Base-by-base conservation (phyloP, 2,888 invertebrate species). In the Hetaerina titia region DNA sequence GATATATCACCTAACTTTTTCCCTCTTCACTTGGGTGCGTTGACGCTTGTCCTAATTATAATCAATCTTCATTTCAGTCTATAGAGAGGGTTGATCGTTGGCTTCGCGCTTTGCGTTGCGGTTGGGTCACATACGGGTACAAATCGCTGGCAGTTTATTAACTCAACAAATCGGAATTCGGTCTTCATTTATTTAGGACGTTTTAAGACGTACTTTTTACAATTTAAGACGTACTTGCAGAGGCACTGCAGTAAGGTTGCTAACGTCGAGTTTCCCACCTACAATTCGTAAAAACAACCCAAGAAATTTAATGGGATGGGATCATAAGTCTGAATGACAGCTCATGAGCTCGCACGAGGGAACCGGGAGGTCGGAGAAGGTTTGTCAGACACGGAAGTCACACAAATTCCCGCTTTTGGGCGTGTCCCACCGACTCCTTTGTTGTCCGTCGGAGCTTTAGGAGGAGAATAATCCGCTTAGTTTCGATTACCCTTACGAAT, bases 241-340 rank as follows among this genome's bases (percentile, higher is more conserved):
- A 81, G 31, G 15, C 81, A 31, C 25, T 31, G 31, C 13, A 81
- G 81, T 31, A 31, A 81, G 81, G 15, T 31, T 31, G 19, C 2
- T 22, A 31, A 31, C 9, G 5, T 7, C 81, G 31, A 9, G 13
- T 25, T 31, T 31, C 31, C 11, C 81, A 81, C 81, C 31, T 31
- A 31, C 25, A 13, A 31, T 19, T 81, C 81, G 25, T 13, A 2
- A 81, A 31, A 81, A 81, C 31, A 81, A 81, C 81, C 81, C 81
- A 31, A 81, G 31, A 9, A 81, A 81, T 81, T 81, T 81, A 31
- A 31, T 31, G 11, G 4, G 31, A 81, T 81, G 81, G 81, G 13
- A 81, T 81, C 81, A 31, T 81, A 81, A 81, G 81, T 81, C 31
- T 81, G 25, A 31, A 81, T 81, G 81, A 81, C 81, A 31, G 81